Conservation (phyloP, 2,888 invertebrate genomes). For the Pachycephus smyrnensis region DNA sequence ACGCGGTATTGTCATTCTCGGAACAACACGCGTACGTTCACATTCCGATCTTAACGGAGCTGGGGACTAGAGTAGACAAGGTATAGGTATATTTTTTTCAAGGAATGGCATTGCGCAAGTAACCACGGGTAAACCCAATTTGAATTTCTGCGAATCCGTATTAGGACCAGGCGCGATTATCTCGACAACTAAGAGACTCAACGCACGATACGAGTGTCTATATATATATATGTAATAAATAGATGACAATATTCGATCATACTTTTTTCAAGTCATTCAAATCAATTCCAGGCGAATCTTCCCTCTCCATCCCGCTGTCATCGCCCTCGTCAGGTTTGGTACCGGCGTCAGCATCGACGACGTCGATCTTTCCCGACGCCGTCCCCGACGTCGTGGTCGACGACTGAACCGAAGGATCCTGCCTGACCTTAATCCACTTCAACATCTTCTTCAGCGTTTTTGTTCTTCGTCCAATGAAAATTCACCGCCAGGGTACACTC, state of each 20-base stretch:
- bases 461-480: not conserved
- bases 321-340: conserved; percentile 52
- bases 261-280: conserved; percentile 61
- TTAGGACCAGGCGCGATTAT: not conserved
- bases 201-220: not conserved
- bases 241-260: conserved; percentile 25
- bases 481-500: not conserved
- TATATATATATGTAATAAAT: not conserved
- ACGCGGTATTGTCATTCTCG: not conserved
- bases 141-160: not conserved
- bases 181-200: not conserved
- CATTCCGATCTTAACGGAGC: not conserved
- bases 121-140: not conserved
- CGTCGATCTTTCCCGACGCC: not conserved
- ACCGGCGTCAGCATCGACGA: conserved; percentile 28
- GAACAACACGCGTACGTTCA: not conserved
- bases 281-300: conserved; percentile 57
- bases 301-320: conserved; percentile 63
- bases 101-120: not conserved
- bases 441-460: conserved; percentile 47
- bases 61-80: not conserved
- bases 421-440: conserved; percentile 65
- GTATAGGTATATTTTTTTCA: not conserved
- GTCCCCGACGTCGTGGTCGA: conserved; percentile 25
- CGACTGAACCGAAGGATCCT: conserved; percentile 53